Evolutionary conservation across 2,888 invertebrate genomes (phyloP).

Genomic region (Kryphioiulus occultus): DNA sequence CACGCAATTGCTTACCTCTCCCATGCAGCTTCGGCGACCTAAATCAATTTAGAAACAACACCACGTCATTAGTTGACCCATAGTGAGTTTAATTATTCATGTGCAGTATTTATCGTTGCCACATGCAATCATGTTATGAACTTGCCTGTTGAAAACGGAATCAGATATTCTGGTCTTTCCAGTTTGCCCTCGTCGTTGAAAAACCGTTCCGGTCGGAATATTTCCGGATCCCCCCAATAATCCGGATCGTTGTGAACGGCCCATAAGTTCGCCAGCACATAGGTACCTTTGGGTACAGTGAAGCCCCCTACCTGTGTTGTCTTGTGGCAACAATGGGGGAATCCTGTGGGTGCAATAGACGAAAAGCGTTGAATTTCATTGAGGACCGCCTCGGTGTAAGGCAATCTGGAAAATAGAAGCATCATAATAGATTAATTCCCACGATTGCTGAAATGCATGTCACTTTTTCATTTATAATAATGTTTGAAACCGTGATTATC

Average conservation of each 20-base stretch:
- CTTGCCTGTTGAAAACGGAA: constrained; percentile 47
- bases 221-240: constrained; percentile 22
- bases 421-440: background rate
- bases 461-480: too few species aligned
- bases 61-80: background rate
- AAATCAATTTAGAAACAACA: background rate
- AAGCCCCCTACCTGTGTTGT: background rate
- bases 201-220: constrained; percentile 43
- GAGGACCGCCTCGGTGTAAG: constrained; percentile 12
- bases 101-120: too few species aligned
- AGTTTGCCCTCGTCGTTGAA: constrained; percentile 11
- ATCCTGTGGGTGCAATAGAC: background rate
- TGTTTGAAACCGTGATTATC: background rate
- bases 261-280: background rate
- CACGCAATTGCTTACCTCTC: too few species aligned
- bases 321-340: background rate
- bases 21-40: constrained; percentile 9
- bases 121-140: background rate
- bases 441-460: too few species aligned
- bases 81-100: too few species aligned
- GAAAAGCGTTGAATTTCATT: constrained; percentile 15
- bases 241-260: constrained; percentile 44
- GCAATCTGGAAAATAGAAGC: background rate
- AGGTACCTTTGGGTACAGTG: background rate
- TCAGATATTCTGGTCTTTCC: constrained; percentile 36